Conservation (phyloP, 2,888 invertebrate genomes). For the Prosopocoilus inquinatus region DNA sequence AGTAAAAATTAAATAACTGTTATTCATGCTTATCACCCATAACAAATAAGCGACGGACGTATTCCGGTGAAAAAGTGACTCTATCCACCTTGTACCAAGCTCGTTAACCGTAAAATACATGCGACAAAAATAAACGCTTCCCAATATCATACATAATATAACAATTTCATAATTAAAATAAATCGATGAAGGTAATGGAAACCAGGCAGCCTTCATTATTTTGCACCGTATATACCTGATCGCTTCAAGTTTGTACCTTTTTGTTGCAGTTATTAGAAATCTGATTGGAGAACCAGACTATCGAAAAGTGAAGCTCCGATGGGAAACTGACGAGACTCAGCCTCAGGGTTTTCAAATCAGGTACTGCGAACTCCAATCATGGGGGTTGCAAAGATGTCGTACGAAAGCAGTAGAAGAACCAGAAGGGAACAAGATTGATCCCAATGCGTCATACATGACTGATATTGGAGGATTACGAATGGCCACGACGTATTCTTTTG, state of each 20-base stretch:
- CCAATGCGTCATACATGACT: slow-evolving; percentile 55
- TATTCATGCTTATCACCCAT: too few species aligned
- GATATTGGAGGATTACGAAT: slow-evolving; percentile 71
- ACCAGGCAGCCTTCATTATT: too few species aligned
- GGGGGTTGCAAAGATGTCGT: slow-evolving; percentile 75
- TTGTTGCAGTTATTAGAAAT: slow-evolving; percentile 58
- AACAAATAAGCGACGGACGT: too few species aligned
- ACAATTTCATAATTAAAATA: too few species aligned
- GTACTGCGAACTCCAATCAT: slow-evolving; percentile 77
- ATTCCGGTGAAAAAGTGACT: too few species aligned
- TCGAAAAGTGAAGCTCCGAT: slow-evolving; percentile 62
- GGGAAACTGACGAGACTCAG: slow-evolving; percentile 59
- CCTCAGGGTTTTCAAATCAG: slow-evolving; percentile 66
- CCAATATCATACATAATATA: too few species aligned
- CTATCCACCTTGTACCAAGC: too few species aligned
- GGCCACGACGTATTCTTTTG: slow-evolving; percentile 80
- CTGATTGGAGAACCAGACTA: slow-evolving; percentile 67
- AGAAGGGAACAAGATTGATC: slow-evolving; percentile 29
- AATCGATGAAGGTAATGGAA: too few species aligned
- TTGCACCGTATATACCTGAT: too few species aligned
- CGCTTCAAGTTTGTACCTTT: not conserved
- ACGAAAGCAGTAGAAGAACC: slow-evolving; percentile 48
- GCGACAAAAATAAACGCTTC: too few species aligned
- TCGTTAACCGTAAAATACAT: too few species aligned
- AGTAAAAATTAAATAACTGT: too few species aligned